Evolutionary conservation across 2,113 vertebrate genomes (phyloP), one percentile per base, ranked within the genome.

Genomic region (Crotalus viridis): DNA sequence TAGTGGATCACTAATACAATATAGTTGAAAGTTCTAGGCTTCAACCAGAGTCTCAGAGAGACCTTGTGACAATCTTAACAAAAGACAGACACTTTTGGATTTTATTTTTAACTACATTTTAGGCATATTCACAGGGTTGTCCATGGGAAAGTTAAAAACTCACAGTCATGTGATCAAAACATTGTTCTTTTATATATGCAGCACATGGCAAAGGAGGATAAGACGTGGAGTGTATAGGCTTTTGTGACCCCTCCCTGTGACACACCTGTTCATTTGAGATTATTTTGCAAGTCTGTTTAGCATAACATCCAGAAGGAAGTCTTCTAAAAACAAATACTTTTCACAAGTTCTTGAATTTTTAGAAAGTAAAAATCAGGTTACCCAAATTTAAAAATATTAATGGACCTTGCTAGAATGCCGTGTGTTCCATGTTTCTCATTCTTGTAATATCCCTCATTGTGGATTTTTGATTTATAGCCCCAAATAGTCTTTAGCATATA

Each of bases 401-500:
- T 89, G 9, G 21, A 13, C 56, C 91, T 95, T 86, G 89, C 81
- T 74, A 89, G 43, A 90, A 21, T 92, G 51, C 26, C 10, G 91
- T 91, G 87, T 95, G 93, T 95, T 93, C 52, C 24, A n/a, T 94
- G 95, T 95, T 96, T 93, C 85, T 57, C 6, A 64, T 95, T 95
- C 94, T 59, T 93, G 85, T 92, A 95, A 39, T 51, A 91, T 85
- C 96, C 90, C 92, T 74, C 94, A 24, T 96, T 96, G 91, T 64
- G 93, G 51, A 46, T 33, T 95, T 97, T 97, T 97, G 96, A 97
- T 97, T 96, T 96, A 96, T 74, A 95, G 74, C 89, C 94, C 97
- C 87, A 96, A 97, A 97, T 93, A 96, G 91, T 26, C 90, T 97
- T 97, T 96, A 95, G 97, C 96, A 94, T 95, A 96, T 94, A 97